Percentiles rank a stretch among this genome's conserved stretches.
These are phyloP conservation scores for Entomobrya multifasciata DNA, from an alignment of 2,888 invertebrate genomes.

Conservation along the genomic window DNA sequence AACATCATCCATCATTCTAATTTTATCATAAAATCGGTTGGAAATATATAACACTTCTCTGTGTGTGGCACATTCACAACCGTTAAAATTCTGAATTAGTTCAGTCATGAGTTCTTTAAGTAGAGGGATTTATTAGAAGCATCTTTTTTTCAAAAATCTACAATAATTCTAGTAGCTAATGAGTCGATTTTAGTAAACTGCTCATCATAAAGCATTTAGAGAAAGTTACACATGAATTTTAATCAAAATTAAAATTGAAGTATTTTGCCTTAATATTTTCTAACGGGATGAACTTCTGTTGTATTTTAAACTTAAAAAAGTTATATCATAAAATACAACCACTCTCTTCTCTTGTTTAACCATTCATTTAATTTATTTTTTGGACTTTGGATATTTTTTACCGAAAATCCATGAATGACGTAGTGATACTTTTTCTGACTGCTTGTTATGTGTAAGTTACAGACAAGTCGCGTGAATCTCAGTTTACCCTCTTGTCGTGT, in stretches of 20 bases:
- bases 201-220: neutral
- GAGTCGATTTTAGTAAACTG: slow-evolving; percentile 30
- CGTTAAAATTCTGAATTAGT: slow-evolving; percentile 28
- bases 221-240: slow-evolving; percentile 11
- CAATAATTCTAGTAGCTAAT: neutral
- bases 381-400: neutral
- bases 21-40: slow-evolving; percentile 17
- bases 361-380: slow-evolving; percentile 6
- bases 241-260: slow-evolving; percentile 10
- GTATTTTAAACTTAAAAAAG: slow-evolving; percentile 25
- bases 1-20: too few relatives aligned
- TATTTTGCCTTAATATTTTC: too few relatives aligned
- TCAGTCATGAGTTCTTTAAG: slow-evolving; percentile 41
- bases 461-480: slow-evolving; percentile 4
- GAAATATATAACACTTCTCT: neutral
- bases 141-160: slow-evolving; percentile 11
- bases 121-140: slow-evolving; percentile 17
- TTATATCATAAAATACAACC: slow-evolving; percentile 50
- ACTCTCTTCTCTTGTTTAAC: neutral
- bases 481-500: neutral
- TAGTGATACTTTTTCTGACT: slow-evolving; percentile 7
- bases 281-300: too few relatives aligned
- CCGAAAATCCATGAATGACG: neutral
- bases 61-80: slow-evolving; percentile 66
- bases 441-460: neutral